Evolutionary conservation across 2,113 vertebrate species (phyloP).

Genomic region (Pseudolaguvia tuberculata): DNA sequence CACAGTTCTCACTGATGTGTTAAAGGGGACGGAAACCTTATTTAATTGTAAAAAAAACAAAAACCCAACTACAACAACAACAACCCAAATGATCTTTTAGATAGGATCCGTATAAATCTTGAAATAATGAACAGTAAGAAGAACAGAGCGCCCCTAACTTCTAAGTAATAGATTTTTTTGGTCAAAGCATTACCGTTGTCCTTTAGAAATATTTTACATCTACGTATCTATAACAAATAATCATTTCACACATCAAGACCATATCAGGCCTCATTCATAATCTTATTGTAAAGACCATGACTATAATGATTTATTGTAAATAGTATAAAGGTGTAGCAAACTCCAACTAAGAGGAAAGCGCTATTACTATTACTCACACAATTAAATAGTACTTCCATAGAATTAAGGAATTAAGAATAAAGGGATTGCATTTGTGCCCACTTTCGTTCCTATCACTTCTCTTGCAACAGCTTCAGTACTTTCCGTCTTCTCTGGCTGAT

Average conservation of each 20-base stretch:
- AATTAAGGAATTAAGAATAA: conserved; percentile 31
- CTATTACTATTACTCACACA: conserved; percentile 48
- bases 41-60: conserved; percentile 5
- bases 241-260: conserved; percentile 8
- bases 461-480: not conserved
- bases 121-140: not conserved
- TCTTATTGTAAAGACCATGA: conserved; percentile 5
- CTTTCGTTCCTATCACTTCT: too few species aligned
- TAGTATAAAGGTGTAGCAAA: conserved; percentile 32
- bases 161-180: conserved; percentile 16
- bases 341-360: conserved; percentile 31
- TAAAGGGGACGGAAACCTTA: not conserved
- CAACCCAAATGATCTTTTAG: not conserved
- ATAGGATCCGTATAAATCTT: conserved; percentile 8
- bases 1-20: not conserved
- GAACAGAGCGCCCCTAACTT: conserved; percentile 1
- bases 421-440: conserved; percentile 40
- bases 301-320: conserved; percentile 7
- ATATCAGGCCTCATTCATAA: conserved; percentile 2
- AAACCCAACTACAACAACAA: too few species aligned
- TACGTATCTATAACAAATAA: conserved; percentile 29
- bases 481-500: not conserved
- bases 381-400: conserved; percentile 37
- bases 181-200: conserved; percentile 26
- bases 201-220: conserved; percentile 25